Base-by-base conservation (phyloP, 2,888 invertebrate species). In the Griposia aprilina region DNA sequence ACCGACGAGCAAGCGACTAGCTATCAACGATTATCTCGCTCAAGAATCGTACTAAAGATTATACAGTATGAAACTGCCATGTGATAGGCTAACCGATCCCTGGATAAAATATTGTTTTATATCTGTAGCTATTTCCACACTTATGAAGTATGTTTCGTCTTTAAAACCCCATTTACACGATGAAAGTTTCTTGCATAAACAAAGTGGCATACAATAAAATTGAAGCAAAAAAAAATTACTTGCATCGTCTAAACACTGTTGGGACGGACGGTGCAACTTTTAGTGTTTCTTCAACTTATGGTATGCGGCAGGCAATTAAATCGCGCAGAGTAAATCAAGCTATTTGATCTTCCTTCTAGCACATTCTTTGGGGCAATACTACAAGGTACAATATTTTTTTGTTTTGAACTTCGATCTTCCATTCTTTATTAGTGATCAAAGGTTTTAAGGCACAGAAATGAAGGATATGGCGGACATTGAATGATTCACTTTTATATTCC, bases 381-480 rank as follows among this genome's bases (percentile, higher is more conserved):
- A n/a, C 55, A 57, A 1, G 1, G 11, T 20, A 17, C 41, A n/a
- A 7, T 45, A 41, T 41, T n/a, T 13, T n/a, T n/a, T 59, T 57
- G 0, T 4, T n/a, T 11, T 59, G 2, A 23, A 23, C 23, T 57
- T n/a, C 6, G 5, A n/a, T 57, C 5, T 57, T 5, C 20, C 11
- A n/a, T 11, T 59, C 15, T 15, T 15, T 59, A 59, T 59, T 26
- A 36, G 13, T 23, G 36, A 23, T 41, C 36, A 13, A 36, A 41
- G 23, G 17, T 30, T 48, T n/a, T 65, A 71, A 72, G 36, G 72
- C 66, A 72, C 50, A 72, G 2, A 36, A 50, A 67, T 66, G 11
- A 67, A 50, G 30, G 8, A 65, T 23, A n/a, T 23, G 23, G 11
- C 13, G 20, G 26, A n/a, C 11, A 1, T n/a, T 48, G 0, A 30